Conservation (phyloP, 2,113 vertebrate genomes). For the Lucifuga dentata region DNA sequence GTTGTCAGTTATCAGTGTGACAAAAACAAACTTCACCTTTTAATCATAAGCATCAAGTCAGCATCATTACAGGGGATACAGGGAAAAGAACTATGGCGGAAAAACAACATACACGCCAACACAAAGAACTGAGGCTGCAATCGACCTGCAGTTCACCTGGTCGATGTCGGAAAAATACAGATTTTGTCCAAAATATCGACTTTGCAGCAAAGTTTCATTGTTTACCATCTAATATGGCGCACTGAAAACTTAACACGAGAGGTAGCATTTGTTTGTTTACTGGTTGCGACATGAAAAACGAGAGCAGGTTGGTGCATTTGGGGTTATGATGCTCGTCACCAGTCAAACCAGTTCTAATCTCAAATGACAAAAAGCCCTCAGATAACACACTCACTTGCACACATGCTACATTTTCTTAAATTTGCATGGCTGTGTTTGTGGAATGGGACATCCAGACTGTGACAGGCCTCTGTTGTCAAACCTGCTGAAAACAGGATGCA, state of each 20-base stretch:
- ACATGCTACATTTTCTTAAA: constrained; percentile 57
- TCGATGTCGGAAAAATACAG: not conserved
- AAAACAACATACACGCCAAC: constrained; percentile 2
- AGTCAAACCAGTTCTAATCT: constrained; percentile 36
- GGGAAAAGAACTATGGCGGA: not conserved
- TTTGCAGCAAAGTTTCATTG: not conserved
- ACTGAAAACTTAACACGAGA: too few species aligned
- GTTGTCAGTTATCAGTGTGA: constrained; percentile 49
- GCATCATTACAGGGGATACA: too few species aligned
- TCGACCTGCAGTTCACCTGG: too few species aligned
- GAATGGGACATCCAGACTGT: constrained; percentile 23
- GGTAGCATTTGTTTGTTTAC: not conserved
- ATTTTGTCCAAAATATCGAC: not conserved
- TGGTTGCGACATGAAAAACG: too few species aligned
- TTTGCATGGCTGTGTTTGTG: constrained; percentile 50
- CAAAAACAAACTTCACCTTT: constrained; percentile 52
- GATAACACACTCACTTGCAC: constrained; percentile 29
- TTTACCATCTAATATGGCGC: too few species aligned
- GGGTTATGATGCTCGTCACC: not conserved
- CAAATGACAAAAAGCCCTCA: constrained; percentile 2
- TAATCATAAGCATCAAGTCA: constrained; percentile 57
- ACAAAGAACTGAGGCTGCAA: not conserved
- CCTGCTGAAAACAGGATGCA: constrained; percentile 18
- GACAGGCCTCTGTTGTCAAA: constrained; percentile 35
- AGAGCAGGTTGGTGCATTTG: not conserved